Conservation (phyloP, 2,113 vertebrate species). For the Callithrix jacchus region DNA sequence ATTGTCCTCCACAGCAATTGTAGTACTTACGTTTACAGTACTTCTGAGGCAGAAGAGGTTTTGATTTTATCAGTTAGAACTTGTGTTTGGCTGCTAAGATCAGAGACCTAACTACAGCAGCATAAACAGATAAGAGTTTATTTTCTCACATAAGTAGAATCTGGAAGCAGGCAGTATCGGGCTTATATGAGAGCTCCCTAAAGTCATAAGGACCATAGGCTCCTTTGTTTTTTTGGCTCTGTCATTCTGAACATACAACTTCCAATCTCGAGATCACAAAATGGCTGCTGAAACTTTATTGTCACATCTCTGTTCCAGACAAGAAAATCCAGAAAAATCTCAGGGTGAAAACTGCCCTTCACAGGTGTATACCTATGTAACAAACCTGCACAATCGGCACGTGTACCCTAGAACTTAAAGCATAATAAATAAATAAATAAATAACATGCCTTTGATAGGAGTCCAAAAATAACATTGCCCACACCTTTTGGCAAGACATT, state of each 20-base stretch:
- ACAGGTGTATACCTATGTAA: background rate
- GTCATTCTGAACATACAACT: background rate
- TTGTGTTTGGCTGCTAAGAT: background rate
- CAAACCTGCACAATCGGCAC: too few relatives aligned
- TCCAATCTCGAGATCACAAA: background rate
- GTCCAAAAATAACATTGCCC: background rate
- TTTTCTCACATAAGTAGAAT: background rate
- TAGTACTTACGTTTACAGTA: background rate
- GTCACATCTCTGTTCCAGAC: background rate
- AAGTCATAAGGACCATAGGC: background rate
- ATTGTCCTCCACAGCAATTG: background rate
- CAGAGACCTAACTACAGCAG: background rate
- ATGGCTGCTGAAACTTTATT: background rate
- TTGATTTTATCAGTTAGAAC: constrained; percentile 17
- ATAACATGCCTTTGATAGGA: background rate
- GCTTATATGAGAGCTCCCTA: background rate
- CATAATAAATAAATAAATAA: too few relatives aligned
- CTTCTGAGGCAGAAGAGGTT: background rate
- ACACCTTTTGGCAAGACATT: background rate
- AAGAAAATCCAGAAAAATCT: background rate
- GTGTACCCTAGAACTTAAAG: too few relatives aligned
- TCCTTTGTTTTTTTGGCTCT: background rate
- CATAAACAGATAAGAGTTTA: background rate
- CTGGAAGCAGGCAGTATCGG: background rate
- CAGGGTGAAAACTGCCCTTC: background rate